phyloP scores from a whole-genome alignment of 2,888 invertebrate genomes.

The Noctua fimbriata region DNA sequence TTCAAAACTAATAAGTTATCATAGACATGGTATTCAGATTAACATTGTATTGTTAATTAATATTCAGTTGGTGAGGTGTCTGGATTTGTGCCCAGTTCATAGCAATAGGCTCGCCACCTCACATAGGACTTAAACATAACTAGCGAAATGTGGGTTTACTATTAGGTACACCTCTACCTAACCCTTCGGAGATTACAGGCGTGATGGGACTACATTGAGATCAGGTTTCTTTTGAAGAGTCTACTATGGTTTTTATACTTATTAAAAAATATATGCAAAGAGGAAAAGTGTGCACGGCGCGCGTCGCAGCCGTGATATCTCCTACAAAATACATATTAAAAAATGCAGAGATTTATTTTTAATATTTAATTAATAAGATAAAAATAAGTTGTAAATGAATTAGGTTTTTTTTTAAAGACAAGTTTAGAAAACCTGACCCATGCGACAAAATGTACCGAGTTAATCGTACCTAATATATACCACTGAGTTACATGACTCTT shows the following conservation, averaged over 20 bases:
- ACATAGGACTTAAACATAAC: not conserved
- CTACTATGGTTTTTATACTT: not conserved
- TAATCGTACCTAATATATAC: not conserved
- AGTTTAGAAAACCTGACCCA: not conserved
- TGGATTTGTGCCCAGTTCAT: not conserved
- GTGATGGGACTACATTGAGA: not conserved
- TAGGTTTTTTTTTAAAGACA: not conserved
- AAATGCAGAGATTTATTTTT: not conserved
- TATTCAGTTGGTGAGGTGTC: not conserved
- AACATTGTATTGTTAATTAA: not conserved
- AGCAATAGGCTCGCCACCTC: not conserved
- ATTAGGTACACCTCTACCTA: not conserved
- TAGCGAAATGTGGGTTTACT: not conserved
- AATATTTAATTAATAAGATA: not conserved
- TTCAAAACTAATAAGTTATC: not conserved
- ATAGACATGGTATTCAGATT: not conserved
- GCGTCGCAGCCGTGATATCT: not conserved
- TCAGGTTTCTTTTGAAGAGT: not conserved
- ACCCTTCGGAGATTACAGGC: not conserved
- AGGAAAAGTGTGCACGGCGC: not conserved
- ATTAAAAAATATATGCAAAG: not conserved
- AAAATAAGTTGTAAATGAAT: not conserved
- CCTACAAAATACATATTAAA: not conserved
- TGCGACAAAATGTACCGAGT: not conserved
- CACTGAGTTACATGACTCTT: not conserved